Conservation (phyloP, 2,113 vertebrate genomes). For the Rhipidura dahli region DNA sequence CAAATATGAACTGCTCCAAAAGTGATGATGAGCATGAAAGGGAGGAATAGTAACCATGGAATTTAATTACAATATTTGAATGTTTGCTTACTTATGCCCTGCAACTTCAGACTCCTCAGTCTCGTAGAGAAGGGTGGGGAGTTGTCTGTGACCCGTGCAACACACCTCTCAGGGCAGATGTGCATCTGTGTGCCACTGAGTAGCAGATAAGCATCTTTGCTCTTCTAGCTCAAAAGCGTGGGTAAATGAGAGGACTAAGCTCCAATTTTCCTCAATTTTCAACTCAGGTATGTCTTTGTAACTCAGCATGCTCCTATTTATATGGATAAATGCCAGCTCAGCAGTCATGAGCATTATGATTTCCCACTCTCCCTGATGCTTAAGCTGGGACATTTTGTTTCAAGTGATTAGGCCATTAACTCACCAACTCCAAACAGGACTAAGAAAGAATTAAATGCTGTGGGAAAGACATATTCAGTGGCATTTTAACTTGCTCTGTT, state of each 20-base stretch:
- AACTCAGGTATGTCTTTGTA: not conserved
- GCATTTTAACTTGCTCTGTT: not conserved
- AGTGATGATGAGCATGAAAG: not conserved
- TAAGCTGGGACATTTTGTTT: not conserved
- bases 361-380: not conserved
- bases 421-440: not conserved
- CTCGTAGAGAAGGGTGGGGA: not conserved
- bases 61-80: not conserved
- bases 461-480: not conserved
- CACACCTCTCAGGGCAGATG: not conserved
- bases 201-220: not conserved
- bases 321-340: slow-evolving; percentile 6
- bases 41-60: not conserved
- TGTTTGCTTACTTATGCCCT: not conserved
- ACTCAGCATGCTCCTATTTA: not conserved
- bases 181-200: not conserved
- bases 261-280: not conserved
- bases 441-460: not conserved
- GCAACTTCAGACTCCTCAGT: not conserved
- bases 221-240: not conserved
- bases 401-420: slow-evolving; percentile 13
- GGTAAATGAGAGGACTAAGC: not conserved
- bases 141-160: not conserved
- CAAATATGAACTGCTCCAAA: not conserved
- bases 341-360: not conserved